Conservation (phyloP, 2,888 invertebrate species). For the Schrankia costaestrigalis region DNA sequence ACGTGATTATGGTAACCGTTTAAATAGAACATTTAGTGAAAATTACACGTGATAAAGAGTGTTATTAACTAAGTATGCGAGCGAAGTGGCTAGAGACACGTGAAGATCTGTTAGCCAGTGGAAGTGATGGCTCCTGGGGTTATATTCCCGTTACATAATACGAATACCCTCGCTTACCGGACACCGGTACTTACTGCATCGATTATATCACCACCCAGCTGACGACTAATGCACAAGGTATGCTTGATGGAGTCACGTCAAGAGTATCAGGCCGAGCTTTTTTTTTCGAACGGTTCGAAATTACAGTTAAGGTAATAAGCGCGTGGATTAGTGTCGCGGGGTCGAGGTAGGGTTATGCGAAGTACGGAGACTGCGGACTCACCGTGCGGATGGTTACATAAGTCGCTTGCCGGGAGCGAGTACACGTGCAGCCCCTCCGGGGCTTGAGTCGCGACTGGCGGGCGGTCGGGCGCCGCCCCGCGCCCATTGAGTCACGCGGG, state of each 20-base stretch:
- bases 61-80: conserved; percentile 34
- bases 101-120: too few species aligned
- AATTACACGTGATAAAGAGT: conserved; percentile 26
- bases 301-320: conserved; percentile 38
- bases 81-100: too few species aligned
- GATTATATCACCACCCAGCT: conserved; percentile 77
- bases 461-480: conserved; percentile 66
- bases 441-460: conserved; percentile 74
- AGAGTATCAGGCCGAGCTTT: conserved; percentile 47
- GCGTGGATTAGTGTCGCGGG: conserved; percentile 35
- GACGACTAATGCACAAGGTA: conserved; percentile 58
- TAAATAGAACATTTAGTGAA: conserved; percentile 10
- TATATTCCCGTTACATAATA: conserved; percentile 70
- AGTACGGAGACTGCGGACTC: conserved; percentile 72
- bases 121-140: too few species aligned
- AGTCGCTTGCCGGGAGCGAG: conserved; percentile 66
- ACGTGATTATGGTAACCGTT: conserved; percentile 20
- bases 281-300: conserved; percentile 22
- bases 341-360: conserved; percentile 57
- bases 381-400: conserved; percentile 79
- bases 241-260: conserved; percentile 33
- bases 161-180: conserved; percentile 63
- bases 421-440: conserved; percentile 73
- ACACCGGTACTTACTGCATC: conserved; percentile 75
- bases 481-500: conserved; percentile 62